phyloP scores from a whole-genome alignment of 1,140 invertebrate species.

The Pectinophora gossypiella region DNA sequence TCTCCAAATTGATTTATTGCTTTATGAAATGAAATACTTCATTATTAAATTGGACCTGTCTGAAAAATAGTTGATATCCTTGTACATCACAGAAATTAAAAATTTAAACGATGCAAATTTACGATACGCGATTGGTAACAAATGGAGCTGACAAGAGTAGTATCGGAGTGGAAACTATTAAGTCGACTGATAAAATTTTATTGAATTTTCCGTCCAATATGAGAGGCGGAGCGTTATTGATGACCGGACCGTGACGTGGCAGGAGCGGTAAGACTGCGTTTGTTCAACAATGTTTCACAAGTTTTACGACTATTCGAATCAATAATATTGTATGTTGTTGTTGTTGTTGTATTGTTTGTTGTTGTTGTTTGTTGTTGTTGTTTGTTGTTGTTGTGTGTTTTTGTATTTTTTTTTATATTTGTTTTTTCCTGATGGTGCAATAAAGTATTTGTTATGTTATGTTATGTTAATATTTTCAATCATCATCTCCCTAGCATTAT shows the following conservation, averaged over 20 bases:
- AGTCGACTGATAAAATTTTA: conserved; percentile 65
- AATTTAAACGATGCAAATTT: background rate
- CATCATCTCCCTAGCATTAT: background rate
- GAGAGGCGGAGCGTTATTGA: conserved; percentile 52
- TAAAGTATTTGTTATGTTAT: background rate
- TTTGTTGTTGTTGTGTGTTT: too few relatives aligned
- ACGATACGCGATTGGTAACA: conserved; percentile 11
- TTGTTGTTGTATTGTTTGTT: too few relatives aligned
- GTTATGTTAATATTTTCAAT: background rate
- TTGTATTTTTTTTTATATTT: background rate
- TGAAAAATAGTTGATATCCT: too few relatives aligned
- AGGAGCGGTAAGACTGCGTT: conserved; percentile 27
- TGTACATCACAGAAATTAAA: too few relatives aligned
- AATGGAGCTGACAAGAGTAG: conserved; percentile 39
- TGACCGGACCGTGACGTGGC: conserved; percentile 39
- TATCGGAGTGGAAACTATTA: conserved; percentile 46
- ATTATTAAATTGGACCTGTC: too few relatives aligned
- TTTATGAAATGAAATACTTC: too few relatives aligned
- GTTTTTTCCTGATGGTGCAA: background rate
- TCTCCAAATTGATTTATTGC: too few relatives aligned
- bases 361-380: too few relatives aligned
- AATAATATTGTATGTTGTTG: background rate
- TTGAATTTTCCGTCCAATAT: conserved; percentile 66
- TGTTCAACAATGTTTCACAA: background rate
- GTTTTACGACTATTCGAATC: background rate